Evolutionary conservation across 2,113 vertebrate genomes (phyloP).

Genomic region (Pseudolaguvia tuberculata): DNA sequence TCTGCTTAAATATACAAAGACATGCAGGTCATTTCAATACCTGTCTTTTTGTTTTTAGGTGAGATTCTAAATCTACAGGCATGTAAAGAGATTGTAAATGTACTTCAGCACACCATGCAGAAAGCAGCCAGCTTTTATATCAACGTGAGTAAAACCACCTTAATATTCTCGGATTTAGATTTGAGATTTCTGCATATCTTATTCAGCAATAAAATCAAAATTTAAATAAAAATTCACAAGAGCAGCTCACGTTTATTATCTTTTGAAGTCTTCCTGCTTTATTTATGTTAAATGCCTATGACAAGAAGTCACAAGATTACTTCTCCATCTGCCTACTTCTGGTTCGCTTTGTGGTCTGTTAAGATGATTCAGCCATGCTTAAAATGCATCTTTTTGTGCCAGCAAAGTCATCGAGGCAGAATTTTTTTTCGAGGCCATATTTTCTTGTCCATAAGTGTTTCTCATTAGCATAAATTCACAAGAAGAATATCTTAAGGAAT

Average conservation of each 20-base stretch:
- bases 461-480: too few relatives aligned
- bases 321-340: slow-evolving; percentile 1
- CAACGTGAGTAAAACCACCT: slow-evolving; percentile 51
- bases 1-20: background rate
- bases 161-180: background rate
- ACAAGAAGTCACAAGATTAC: slow-evolving; percentile 3
- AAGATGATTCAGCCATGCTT: background rate
- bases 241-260: too few relatives aligned
- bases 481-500: background rate
- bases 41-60: slow-evolving; percentile 22
- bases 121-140: slow-evolving; percentile 54
- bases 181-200: too few relatives aligned
- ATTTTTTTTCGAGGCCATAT: background rate
- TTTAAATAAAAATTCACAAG: too few relatives aligned
- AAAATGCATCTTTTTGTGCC: background rate
- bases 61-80: slow-evolving; percentile 43
- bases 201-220: too few relatives aligned
- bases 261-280: too few relatives aligned
- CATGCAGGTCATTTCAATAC: background rate
- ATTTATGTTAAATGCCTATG: background rate
- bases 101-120: slow-evolving; percentile 53
- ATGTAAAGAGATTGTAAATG: slow-evolving; percentile 50
- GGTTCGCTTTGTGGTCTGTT: background rate
- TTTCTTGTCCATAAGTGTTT: background rate
- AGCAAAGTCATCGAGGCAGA: too few relatives aligned